These are phyloP conservation scores for Acronicta psi DNA, from an alignment of 2,888 invertebrate species.

Conservation along the genomic window DNA sequence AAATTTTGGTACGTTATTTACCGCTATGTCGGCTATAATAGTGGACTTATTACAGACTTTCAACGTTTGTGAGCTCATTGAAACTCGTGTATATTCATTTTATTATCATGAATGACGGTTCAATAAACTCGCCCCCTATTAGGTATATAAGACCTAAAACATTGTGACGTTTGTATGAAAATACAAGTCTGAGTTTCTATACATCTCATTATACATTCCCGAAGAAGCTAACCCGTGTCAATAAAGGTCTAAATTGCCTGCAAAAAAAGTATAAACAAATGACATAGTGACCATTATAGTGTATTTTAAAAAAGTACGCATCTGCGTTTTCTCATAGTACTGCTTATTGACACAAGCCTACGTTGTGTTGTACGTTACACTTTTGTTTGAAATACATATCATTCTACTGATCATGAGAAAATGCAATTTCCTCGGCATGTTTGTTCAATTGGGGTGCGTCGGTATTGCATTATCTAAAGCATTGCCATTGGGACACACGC, in stretches of 20 bases:
- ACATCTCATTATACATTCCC: too few species aligned
- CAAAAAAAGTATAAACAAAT: too few species aligned
- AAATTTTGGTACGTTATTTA: constrained; percentile 13
- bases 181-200: too few species aligned
- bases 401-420: constrained; percentile 29
- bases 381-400: constrained; percentile 28
- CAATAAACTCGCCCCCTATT: too few species aligned
- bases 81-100: too few species aligned
- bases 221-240: too few species aligned
- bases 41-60: background rate
- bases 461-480: constrained; percentile 4
- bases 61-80: background rate
- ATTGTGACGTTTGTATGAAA: too few species aligned
- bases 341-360: constrained; percentile 3
- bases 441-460: constrained; percentile 51
- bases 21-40: background rate
- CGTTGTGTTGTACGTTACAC: background rate
- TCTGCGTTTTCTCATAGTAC: constrained; percentile 2
- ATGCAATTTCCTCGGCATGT: constrained; percentile 55
- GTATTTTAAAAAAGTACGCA: background rate
- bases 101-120: too few species aligned
- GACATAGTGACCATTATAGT: background rate
- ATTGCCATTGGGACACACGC: background rate
- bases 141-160: too few species aligned
- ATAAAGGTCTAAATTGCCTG: too few species aligned